Base-by-base conservation (phyloP, 1,140 invertebrate species). In the Tigriopus japonicus region DNA sequence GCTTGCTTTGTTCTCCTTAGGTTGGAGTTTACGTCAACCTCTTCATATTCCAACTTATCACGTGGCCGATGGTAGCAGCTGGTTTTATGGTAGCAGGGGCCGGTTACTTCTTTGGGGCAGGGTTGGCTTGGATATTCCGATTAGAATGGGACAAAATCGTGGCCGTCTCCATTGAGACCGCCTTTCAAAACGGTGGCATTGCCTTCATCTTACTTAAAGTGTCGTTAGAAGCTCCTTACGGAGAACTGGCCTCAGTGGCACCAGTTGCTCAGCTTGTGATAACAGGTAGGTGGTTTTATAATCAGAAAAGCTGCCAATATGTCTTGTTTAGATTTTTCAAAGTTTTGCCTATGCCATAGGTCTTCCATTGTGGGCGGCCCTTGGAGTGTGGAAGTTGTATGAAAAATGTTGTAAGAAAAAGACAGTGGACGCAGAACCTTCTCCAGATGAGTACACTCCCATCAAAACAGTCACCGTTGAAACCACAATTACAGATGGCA, bases 121-220 rank as follows among this genome's bases (percentile, higher is more conserved):
- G 59, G 5, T 52, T 63, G 10, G 62, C 63, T 21, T 60, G 28
- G 52, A 10, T 65, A 12, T 42, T 42, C 23, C 61, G 63, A 40
- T 56, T 65, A 5, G 23, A 52, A 15, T 60, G 42, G 19, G 35
- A 41, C 23, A 68, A 72, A 42, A 68, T 75, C 19, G 71, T 73
- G 42, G 74, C 75, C 1, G 71, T 77, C 13, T 71, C 73, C 58
- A 74, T 77, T 49, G 76, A 77, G 65, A 77, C 76, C 6, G 75
- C 74, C 0, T 68, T 77, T 56, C 75, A 77, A 65, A 77, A 77
- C 63, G 67, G 68, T 12, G 72, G 70, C 6, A 65, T 77, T 6
- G 69, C 73, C 0, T 73, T 74, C 53, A 62, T 77, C n/a, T 62
- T 77, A 40, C 64, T 77, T 62, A 65, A 71, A 52, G 64, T 69